These are phyloP conservation scores for Lagria hirta DNA, from an alignment of 2,888 invertebrate genomes.

Conservation along the genomic window DNA sequence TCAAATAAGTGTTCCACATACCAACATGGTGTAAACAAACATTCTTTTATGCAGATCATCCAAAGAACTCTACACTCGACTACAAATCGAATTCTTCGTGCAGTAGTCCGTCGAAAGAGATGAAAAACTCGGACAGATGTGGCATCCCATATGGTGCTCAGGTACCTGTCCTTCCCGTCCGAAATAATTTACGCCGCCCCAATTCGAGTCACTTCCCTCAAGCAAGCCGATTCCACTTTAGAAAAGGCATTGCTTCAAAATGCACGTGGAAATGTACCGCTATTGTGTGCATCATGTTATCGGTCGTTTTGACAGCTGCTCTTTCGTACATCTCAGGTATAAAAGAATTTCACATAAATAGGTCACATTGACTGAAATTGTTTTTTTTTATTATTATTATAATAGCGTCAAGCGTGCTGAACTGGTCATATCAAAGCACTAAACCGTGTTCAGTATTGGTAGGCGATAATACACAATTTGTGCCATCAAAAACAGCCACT, in stretches of 20 bases:
- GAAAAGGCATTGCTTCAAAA: constrained; percentile 79
- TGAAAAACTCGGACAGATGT: constrained; percentile 64
- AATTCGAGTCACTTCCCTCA: constrained; percentile 74
- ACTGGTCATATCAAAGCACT: constrained; percentile 82
- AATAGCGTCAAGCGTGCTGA: constrained; percentile 78
- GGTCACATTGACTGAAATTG: neutral
- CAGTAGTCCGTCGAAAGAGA: constrained; percentile 81
- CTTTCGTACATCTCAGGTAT: constrained; percentile 87
- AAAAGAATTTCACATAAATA: constrained; percentile 31
- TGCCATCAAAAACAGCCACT: constrained; percentile 66
- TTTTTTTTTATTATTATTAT: no score
- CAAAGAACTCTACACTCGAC: constrained; percentile 86
- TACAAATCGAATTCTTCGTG: constrained; percentile 83
- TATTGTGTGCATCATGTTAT: constrained; percentile 81
- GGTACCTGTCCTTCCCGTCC: constrained; percentile 74
- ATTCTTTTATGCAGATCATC: constrained; percentile 66
- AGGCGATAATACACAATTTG: constrained; percentile 72
- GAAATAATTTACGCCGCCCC: constrained; percentile 68
- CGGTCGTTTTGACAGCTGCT: constrained; percentile 78
- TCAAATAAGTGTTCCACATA: constrained; percentile 11
- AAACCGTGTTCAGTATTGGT: constrained; percentile 84
- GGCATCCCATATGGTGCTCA: constrained; percentile 42
- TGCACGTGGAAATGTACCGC: constrained; percentile 94
- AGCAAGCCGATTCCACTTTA: constrained; percentile 79
- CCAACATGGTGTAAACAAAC: constrained; percentile 19